A percentile compares a stretch with the other conserved stretches of the same genome.
These are phyloP conservation scores for Mactromeris polynyma DNA, from an alignment of 2,888 invertebrate genomes.

Conservation along the genomic window DNA sequence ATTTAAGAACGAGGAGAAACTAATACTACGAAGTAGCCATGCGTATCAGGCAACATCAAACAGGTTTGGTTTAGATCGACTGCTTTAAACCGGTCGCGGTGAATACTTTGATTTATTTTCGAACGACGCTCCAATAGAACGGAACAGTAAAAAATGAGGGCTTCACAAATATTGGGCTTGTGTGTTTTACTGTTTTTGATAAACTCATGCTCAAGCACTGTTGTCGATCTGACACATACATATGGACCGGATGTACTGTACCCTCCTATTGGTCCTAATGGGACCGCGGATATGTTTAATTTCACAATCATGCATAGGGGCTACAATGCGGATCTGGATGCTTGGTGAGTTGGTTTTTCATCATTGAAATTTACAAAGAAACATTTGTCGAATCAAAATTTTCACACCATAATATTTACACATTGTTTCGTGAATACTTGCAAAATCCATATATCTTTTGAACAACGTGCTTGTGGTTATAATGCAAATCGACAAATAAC, in stretches of 20 bases:
- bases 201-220: slow-evolving; percentile 16
- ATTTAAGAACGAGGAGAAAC: no score
- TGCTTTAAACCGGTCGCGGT: no score
- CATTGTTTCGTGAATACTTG: no score
- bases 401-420: no score
- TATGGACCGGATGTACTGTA: slow-evolving; percentile 59
- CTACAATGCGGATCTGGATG: slow-evolving; percentile 44
- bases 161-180: neutral
- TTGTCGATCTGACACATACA: slow-evolving; percentile 56
- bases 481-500: no score
- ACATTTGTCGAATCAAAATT: no score
- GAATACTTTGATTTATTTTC: neutral
- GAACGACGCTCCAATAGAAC: neutral
- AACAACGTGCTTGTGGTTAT: no score
- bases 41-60: no score
- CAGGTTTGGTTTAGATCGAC: no score
- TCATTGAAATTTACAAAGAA: neutral
- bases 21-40: no score
- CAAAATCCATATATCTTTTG: no score
- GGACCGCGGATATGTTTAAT: slow-evolving; percentile 55
- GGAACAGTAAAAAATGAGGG: neutral
- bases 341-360: slow-evolving; percentile 44
- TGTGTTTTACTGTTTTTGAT: neutral
- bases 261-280: slow-evolving; percentile 58
- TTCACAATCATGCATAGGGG: slow-evolving; percentile 63